Evolutionary conservation across 2,888 invertebrate genomes (phyloP), one percentile per base, ranked within the genome.

Genomic region (Spicauda simplicius): DNA sequence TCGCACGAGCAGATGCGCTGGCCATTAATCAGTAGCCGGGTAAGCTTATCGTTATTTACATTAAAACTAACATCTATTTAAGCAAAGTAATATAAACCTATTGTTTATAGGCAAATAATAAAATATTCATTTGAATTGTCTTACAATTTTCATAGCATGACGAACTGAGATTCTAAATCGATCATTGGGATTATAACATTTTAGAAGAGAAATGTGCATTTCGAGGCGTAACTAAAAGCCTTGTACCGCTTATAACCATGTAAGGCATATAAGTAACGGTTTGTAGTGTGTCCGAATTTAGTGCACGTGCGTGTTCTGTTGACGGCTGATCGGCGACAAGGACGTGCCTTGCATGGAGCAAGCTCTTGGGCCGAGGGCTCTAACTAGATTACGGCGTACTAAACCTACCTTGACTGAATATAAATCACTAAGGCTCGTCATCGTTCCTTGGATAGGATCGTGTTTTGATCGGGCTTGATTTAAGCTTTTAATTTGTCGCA

Each of bases 191-290:
- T 2, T 5, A n/a, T 11, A 14, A 45, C 33, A 45, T 37, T 11
- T 37, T 37, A 33, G 33, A 41, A 6, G n/a, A 45, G n/a, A 50
- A 50, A 18, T 18, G 10, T 50, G 10, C 0, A 50, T 50, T 50
- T 18, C 18, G 50, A 50, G 18, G 50, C 16, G 50, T 50, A 50
- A 45, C 45, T n/a, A 45, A 50, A 18, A 72, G 25, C 54, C 41
- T 8, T 16, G 41, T 16, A 62, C 16, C 20, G 16, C 55, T 56
- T 33, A 33, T 72, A 50, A 73, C 72, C 74, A 72, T 70, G 71
- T 74, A 73, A 57, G 64, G 75, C 71, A 71, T 72, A 72, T 63
- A 68, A 67, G 67, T 76, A 77, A 78, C 76, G 74, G 77, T 75
- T 73, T 69, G 62, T 57, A 65, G 57, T 64, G 64, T 70, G 72